Evolutionary conservation across 1,140 invertebrate species (phyloP).

Genomic region (Drosophila pseudoananassae): DNA sequence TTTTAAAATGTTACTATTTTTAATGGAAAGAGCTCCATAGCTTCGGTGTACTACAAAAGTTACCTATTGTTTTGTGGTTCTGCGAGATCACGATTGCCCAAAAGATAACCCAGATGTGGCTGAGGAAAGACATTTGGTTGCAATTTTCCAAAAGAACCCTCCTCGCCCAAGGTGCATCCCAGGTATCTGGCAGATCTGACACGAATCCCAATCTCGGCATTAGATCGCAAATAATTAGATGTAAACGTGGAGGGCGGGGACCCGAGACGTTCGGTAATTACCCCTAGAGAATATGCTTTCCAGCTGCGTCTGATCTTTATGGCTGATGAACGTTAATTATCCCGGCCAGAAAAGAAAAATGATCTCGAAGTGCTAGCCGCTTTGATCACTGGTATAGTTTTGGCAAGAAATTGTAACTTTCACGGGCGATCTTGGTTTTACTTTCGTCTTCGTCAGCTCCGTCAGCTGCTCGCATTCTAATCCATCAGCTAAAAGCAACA

Average conservation of each 20-base stretch:
- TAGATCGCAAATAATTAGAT: slow-evolving; percentile 67
- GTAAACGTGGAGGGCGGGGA: slow-evolving; percentile 3
- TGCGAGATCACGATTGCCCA: slow-evolving; percentile 65
- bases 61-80: slow-evolving; percentile 31
- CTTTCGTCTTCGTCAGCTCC: slow-evolving; percentile 51
- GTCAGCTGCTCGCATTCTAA: slow-evolving; percentile 55
- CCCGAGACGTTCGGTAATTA: slow-evolving; percentile 16
- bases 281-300: slow-evolving; percentile 36
- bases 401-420: slow-evolving; percentile 67
- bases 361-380: slow-evolving; percentile 34
- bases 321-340: slow-evolving; percentile 49
- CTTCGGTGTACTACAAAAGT: not conserved
- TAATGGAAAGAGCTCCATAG: not conserved
- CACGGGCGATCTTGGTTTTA: slow-evolving; percentile 51
- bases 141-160: slow-evolving; percentile 48
- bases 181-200: slow-evolving; percentile 44
- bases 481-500: slow-evolving; percentile 18
- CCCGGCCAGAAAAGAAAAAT: slow-evolving; percentile 40
- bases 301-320: slow-evolving; percentile 25
- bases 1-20: not conserved
- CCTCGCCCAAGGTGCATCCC: slow-evolving; percentile 26
- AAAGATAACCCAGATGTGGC: slow-evolving; percentile 60
- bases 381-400: slow-evolving; percentile 32
- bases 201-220: slow-evolving; percentile 53
- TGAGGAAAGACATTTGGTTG: slow-evolving; percentile 27